Conservation (phyloP, 1,140 invertebrate genomes). For the Lamellibrachia luymesi region DNA sequence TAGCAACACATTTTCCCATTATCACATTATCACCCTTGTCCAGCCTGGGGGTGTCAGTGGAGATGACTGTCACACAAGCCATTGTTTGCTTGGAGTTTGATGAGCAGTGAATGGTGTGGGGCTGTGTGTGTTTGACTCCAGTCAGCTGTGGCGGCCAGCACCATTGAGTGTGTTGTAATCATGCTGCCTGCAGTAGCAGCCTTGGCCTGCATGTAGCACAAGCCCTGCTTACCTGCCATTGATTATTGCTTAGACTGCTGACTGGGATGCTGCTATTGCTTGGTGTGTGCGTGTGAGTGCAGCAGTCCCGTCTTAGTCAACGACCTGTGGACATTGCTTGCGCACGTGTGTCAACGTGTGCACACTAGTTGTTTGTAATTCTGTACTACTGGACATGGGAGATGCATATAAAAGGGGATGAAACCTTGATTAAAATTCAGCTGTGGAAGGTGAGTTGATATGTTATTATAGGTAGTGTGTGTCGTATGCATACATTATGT, state of each 20-base stretch:
- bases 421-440: constrained; percentile 1
- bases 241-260: neutral
- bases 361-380: neutral
- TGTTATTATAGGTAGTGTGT: neutral
- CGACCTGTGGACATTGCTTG: neutral
- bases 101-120: neutral
- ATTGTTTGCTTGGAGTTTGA: neutral
- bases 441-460: neutral
- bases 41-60: neutral
- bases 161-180: neutral
- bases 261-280: neutral
- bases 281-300: neutral
- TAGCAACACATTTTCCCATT: constrained; percentile 5
- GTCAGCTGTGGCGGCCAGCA: neutral
- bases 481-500: neutral
- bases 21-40: neutral
- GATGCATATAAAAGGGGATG: neutral
- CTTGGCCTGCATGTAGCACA: neutral
- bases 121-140: neutral
- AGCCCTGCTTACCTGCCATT: neutral
- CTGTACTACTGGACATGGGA: neutral
- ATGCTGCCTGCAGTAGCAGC: neutral
- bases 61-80: neutral
- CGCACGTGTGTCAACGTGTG: neutral
- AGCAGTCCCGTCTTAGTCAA: neutral